These are phyloP conservation scores for Ruditapes philippinarum DNA, from an alignment of 1,140 invertebrate genomes.

Conservation along the genomic window DNA sequence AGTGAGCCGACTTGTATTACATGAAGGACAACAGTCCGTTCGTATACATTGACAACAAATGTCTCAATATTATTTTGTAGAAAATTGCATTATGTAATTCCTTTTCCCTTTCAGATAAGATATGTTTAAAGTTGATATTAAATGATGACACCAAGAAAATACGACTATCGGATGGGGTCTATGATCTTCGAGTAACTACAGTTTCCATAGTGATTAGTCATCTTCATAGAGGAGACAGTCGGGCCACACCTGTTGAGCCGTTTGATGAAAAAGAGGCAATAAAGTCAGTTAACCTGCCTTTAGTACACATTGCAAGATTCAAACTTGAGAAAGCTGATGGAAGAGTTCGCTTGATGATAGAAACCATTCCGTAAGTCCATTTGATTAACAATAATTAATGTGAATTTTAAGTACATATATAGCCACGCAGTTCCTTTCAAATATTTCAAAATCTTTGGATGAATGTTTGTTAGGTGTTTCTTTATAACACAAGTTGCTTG, in stretches of 20 bases:
- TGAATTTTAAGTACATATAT: too few relatives aligned
- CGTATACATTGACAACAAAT: too few relatives aligned
- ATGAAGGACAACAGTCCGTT: too few relatives aligned
- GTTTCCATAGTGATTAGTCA: constrained; percentile 8
- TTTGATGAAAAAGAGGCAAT: background rate
- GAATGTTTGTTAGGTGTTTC: too few relatives aligned
- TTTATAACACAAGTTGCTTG: too few relatives aligned
- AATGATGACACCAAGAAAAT: background rate
- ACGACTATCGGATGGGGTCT: constrained; percentile 7
- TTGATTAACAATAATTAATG: too few relatives aligned
- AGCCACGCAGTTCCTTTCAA: too few relatives aligned
- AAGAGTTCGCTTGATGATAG: background rate
- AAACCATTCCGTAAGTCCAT: constrained; percentile 60
- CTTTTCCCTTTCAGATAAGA: constrained; percentile 20
- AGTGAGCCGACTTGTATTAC: too few relatives aligned
- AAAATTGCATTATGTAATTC: background rate
- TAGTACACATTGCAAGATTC: constrained; percentile 32
- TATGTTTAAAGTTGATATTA: background rate
- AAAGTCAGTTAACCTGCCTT: background rate
- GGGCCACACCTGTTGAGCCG: constrained; percentile 50
- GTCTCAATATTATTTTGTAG: too few relatives aligned
- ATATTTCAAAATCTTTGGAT: too few relatives aligned
- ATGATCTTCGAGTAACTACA: background rate
- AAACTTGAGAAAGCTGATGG: background rate
- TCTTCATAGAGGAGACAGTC: background rate